Percentiles rank a stretch among this genome's conserved stretches.
phyloP scores from a whole-genome alignment of 1,140 invertebrate species.

The Megathymus violae region DNA sequence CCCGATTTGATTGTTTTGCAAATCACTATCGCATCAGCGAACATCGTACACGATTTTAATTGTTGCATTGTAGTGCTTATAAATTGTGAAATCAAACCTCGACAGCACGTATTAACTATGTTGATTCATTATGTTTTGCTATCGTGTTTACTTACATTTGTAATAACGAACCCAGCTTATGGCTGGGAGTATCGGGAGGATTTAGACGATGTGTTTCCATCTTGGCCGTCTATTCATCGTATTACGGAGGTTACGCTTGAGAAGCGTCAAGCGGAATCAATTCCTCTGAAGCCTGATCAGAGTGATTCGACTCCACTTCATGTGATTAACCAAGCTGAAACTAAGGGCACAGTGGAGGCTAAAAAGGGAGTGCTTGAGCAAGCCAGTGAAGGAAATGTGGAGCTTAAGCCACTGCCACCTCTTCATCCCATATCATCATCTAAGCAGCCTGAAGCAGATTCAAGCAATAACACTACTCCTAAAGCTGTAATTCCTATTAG shows the following conservation, averaged over 20 bases:
- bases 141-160: slow-evolving; percentile 40
- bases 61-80: not conserved
- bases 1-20: slow-evolving; percentile 7
- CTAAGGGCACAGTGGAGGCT: not conserved
- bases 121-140: slow-evolving; percentile 27
- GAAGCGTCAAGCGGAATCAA: slow-evolving; percentile 33
- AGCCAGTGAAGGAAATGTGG: slow-evolving; percentile 11
- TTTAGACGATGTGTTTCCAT: slow-evolving; percentile 15
- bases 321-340: not conserved
- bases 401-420: not conserved
- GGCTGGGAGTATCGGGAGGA: slow-evolving; percentile 8
- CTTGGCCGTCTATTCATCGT: not conserved
- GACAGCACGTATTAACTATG: slow-evolving; percentile 35
- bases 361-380: slow-evolving; percentile 2
- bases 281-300: slow-evolving; percentile 5
- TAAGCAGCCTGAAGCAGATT: too few relatives aligned
- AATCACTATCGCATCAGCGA: slow-evolving; percentile 5
- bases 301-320: slow-evolving; percentile 1
- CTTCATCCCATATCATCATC: too few relatives aligned
- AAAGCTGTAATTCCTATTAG: not conserved
- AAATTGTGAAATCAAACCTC: slow-evolving; percentile 7
- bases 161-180: slow-evolving; percentile 32
- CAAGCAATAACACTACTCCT: too few relatives aligned
- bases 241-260: not conserved
- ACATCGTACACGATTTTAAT: slow-evolving; percentile 9